These are phyloP conservation scores for Clarias fuscus DNA, from an alignment of 2,797 vertebrate species.

Conservation along the genomic window DNA sequence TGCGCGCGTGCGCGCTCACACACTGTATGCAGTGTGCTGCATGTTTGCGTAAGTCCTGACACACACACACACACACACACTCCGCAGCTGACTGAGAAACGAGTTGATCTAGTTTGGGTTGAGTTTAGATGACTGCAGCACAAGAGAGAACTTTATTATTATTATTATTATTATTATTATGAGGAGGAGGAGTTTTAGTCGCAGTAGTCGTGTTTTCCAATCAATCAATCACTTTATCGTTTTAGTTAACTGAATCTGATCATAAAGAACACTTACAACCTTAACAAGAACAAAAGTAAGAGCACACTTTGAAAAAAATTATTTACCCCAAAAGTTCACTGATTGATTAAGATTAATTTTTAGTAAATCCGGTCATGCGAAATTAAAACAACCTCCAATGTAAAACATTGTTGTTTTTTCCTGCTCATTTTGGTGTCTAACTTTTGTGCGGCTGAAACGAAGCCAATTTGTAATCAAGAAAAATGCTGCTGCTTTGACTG, in stretches of 20 bases:
- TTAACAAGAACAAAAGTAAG: background rate
- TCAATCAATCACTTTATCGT: background rate
- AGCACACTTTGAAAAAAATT: too few relatives aligned
- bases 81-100: conserved; percentile 57
- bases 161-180: too few relatives aligned
- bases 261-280: background rate
- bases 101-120: conserved; percentile 62
- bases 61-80: conserved; percentile 42
- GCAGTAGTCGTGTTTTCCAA: background rate
- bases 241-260: background rate
- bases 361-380: background rate
- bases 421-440: background rate
- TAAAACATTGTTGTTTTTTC: background rate
- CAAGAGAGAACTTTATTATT: background rate
- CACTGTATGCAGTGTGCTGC: background rate
- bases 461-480: background rate
- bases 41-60: conserved; percentile 27
- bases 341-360: too few relatives aligned
- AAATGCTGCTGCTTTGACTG: background rate
- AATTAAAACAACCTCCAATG: background rate
- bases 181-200: too few relatives aligned
- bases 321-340: background rate
- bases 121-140: background rate
- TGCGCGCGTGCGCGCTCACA: background rate
- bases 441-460: background rate